Evolutionary conservation across 2,888 invertebrate genomes (phyloP), one percentile per base, ranked within the genome.

Genomic region (Coenonympha arcania): DNA sequence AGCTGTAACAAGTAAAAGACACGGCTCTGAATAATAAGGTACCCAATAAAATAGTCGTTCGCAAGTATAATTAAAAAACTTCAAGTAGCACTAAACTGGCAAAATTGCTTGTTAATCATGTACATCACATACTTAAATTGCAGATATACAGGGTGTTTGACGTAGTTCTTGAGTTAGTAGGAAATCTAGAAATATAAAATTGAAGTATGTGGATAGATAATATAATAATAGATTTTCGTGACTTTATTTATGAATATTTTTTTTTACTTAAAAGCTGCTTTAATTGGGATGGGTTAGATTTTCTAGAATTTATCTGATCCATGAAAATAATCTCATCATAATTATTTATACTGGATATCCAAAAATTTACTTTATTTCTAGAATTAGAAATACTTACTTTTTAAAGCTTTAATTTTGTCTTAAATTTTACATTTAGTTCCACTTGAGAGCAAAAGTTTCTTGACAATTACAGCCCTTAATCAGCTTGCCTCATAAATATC

Each of bases 401-500:
- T n/a, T n/a, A n/a, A 16, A 8, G 9, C 44, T 45, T 1, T 39
- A 9, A 15, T 13, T 45, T 6, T 45, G 36, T 49, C 40, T 30
- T 33, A 13, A 47, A 34, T 50, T 53, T 13, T 31, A 39, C 22
- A 26, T 48, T 44, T 18, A 45, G 42, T 53, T 49, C 44, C 30
- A 55, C 41, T 30, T n/a, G 26, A 36, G 55, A 54, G 56, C 52
- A 50, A 60, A 61, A 62, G 50, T 61, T 61, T 59, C 62, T 50
- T 56, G 68, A 74, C 76, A 79, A 79, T 81, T 76, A 79, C 69
- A 76, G 24, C 68, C 69, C 73, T 74, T 83, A 84, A 84, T 84
- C 78, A 80, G 78, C 73, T 77, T 73, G 73, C 55, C 68, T 73
- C 75, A 72, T 85, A 84, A 84, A 85, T 84, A 79, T 77, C 74